These are phyloP conservation scores for Casuarius casuarius DNA, from an alignment of 2,113 vertebrate genomes.

Conservation along the genomic window DNA sequence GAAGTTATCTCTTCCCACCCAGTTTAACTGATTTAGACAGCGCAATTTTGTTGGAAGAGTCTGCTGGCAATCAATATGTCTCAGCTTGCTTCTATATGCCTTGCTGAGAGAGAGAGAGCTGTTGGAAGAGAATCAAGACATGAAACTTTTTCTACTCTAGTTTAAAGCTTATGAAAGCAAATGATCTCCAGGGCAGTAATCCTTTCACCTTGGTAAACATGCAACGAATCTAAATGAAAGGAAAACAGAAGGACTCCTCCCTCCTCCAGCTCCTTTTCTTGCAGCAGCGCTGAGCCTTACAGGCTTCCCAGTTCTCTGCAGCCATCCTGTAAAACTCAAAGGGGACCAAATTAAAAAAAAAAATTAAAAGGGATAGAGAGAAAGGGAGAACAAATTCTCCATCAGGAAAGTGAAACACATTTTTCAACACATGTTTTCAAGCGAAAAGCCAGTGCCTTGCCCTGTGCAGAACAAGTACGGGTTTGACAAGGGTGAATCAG, in stretches of 20 bases:
- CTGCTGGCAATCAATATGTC: slow-evolving; percentile 77
- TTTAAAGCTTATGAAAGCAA: slow-evolving; percentile 80
- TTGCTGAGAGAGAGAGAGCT: slow-evolving; percentile 67
- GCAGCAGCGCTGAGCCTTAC: background rate
- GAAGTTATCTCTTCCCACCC: slow-evolving; percentile 71
- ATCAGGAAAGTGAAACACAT: background rate
- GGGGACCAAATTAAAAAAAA: background rate
- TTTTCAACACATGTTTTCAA: background rate
- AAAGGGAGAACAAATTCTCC: background rate
- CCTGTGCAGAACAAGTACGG: background rate
- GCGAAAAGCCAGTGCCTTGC: background rate
- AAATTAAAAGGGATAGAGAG: background rate
- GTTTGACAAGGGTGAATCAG: slow-evolving; percentile 18
- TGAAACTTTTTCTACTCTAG: slow-evolving; percentile 75
- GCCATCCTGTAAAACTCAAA: background rate
- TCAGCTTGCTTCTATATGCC: slow-evolving; percentile 75
- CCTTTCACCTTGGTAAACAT: slow-evolving; percentile 76
- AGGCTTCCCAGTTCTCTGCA: slow-evolving; percentile 11
- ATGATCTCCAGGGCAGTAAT: slow-evolving; percentile 77
- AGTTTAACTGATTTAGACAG: slow-evolving; percentile 76
- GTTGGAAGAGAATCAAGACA: slow-evolving; percentile 76
- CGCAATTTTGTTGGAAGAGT: slow-evolving; percentile 73
- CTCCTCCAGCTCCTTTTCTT: background rate
- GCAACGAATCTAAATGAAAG: slow-evolving; percentile 66
- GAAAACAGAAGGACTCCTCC: slow-evolving; percentile 22